Conservation (phyloP, 2,888 invertebrate species). For the Abrostola triplasia region DNA sequence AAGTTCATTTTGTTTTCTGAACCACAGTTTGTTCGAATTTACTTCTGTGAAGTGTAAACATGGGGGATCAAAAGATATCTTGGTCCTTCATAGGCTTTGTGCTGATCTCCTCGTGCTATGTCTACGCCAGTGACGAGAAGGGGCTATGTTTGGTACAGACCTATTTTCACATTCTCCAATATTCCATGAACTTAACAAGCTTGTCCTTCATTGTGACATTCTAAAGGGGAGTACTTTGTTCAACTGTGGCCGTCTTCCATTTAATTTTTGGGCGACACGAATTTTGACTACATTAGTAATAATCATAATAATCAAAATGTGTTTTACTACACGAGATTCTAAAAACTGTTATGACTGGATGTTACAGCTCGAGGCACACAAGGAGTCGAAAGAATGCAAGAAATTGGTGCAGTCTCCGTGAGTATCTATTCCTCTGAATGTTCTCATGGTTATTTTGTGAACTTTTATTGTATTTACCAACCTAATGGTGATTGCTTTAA, state of each 20-base stretch:
- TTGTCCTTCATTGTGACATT: no score
- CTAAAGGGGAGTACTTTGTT: no score
- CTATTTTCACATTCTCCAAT: neutral
- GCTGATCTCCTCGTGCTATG: constrained; percentile 66
- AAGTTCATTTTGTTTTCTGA: constrained; percentile 27
- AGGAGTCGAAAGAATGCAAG: constrained; percentile 82
- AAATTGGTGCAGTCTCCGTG: constrained; percentile 78
- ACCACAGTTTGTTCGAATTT: constrained; percentile 38
- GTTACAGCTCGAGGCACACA: constrained; percentile 78
- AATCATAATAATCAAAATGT: no score
- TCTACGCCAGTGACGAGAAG: constrained; percentile 76
- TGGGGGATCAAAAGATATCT: constrained; percentile 75
- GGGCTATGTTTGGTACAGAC: constrained; percentile 76
- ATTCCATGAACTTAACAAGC: neutral
- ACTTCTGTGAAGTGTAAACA: constrained; percentile 51
- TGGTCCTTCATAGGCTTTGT: constrained; percentile 78
- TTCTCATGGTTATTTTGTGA: neutral
- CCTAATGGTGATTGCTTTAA: constrained; percentile 11
- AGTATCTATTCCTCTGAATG: constrained; percentile 63
- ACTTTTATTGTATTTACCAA: neutral
- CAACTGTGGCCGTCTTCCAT: no score
- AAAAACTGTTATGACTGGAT: constrained; percentile 11
- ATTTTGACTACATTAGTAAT: no score
- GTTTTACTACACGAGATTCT: no score
- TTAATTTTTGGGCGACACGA: no score